A percentile compares a stretch with the other conserved stretches of the same genome.
Conservation (phyloP, 2,888 invertebrate species). For the Acrobasis consociella region DNA sequence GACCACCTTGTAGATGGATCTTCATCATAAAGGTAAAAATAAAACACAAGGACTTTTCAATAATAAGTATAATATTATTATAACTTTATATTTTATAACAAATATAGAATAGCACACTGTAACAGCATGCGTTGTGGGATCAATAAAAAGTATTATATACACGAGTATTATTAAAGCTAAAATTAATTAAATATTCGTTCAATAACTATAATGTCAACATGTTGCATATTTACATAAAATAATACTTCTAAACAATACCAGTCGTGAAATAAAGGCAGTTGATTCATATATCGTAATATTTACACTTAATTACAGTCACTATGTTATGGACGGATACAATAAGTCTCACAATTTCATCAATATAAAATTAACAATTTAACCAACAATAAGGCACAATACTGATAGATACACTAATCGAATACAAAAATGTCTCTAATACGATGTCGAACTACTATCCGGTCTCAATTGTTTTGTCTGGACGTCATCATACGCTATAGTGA, state of each 20-base stretch:
- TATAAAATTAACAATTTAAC: conserved; percentile 40
- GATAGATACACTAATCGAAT: conserved; percentile 35
- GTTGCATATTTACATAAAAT: conserved; percentile 45
- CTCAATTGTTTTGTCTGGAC: conserved; percentile 92
- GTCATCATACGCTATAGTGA: conserved; percentile 96
- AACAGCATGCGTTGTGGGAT: conserved; percentile 60
- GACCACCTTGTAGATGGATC: too few species aligned
- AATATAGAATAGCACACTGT: conserved; percentile 75
- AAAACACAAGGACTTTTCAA: conserved; percentile 36
- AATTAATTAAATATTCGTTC: conserved; percentile 62
- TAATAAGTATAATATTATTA: conserved; percentile 49
- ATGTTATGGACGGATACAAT: conserved; percentile 28
- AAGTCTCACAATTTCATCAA: conserved; percentile 24
- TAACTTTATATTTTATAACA: conserved; percentile 81
- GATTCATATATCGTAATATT: conserved; percentile 38
- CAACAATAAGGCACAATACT: conserved; percentile 59
- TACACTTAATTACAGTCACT: conserved; percentile 29
- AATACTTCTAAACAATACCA: conserved; percentile 57
- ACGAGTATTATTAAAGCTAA: conserved; percentile 62
- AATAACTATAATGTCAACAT: conserved; percentile 45
- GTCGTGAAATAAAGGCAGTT: conserved; percentile 74
- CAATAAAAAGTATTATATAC: conserved; percentile 68
- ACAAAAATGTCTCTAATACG: conserved; percentile 57
- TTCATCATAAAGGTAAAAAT: conserved; percentile 2
- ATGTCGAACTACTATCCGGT: conserved; percentile 91